Conservation (phyloP, 2,113 vertebrate genomes). For the Psephotus haematonotus region DNA sequence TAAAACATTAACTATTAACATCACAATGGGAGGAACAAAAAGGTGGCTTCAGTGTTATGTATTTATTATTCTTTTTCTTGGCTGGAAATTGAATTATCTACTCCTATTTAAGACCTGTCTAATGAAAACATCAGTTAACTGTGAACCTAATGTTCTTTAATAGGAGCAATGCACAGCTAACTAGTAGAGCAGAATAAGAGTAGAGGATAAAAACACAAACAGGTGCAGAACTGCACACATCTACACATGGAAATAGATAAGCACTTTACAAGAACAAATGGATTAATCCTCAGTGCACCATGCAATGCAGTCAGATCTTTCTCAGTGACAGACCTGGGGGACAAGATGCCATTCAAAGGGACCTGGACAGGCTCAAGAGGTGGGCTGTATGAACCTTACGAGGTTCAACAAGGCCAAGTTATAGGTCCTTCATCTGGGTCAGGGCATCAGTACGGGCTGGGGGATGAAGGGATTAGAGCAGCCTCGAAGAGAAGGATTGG, state of each 20-base stretch:
- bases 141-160: constrained; percentile 7
- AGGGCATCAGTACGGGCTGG: neutral
- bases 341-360: neutral
- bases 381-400: neutral
- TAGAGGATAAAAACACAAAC: neutral
- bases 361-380: neutral
- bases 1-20: constrained; percentile 11
- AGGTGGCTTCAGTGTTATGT: neutral
- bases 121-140: constrained; percentile 27
- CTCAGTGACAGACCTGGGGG: neutral
- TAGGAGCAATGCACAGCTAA: neutral
- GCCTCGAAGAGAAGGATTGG: neutral
- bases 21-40: constrained; percentile 14
- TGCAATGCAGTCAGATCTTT: neutral
- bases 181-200: neutral
- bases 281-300: neutral
- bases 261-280: neutral
- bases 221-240: neutral
- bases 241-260: neutral
- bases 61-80: constrained; percentile 59
- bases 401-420: neutral
- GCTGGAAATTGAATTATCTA: constrained; percentile 32
- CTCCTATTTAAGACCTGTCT: neutral
- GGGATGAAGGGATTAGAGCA: neutral
- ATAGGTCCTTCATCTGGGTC: neutral